These are phyloP conservation scores for Hycleus phaleratus DNA, from an alignment of 1,140 invertebrate genomes.

Conservation along the genomic window DNA sequence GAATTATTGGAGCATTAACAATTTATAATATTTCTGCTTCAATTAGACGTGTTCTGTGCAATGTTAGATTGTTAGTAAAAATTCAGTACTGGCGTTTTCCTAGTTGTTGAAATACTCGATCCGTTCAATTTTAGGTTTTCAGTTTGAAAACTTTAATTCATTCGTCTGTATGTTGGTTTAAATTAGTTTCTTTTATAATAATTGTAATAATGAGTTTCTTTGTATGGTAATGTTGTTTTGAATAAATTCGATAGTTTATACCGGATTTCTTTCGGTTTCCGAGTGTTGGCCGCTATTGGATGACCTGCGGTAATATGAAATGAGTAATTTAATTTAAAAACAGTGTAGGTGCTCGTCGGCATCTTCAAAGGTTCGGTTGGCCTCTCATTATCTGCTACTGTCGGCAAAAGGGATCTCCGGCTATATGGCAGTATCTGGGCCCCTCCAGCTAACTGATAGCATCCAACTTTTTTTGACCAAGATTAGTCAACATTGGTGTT, in stretches of 20 bases:
- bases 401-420: slow-evolving; percentile 26
- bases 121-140: too few species aligned
- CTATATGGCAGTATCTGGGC: background rate
- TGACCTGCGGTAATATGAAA: slow-evolving; percentile 29
- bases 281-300: slow-evolving; percentile 15
- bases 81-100: too few species aligned
- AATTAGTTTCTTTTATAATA: slow-evolving; percentile 1
- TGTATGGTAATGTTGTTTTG: slow-evolving; percentile 1
- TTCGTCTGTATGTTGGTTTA: too few species aligned
- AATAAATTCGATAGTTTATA: background rate
- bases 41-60: too few species aligned
- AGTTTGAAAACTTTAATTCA: too few species aligned
- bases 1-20: too few species aligned
- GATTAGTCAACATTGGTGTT: too few species aligned
- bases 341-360: slow-evolving; percentile 34
- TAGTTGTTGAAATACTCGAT: too few species aligned
- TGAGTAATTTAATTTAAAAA: slow-evolving; percentile 38
- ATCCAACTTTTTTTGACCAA: too few species aligned
- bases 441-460: slow-evolving; percentile 3
- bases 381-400: slow-evolving; percentile 39
- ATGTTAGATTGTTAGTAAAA: too few species aligned
- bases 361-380: slow-evolving; percentile 31
- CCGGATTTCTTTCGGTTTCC: background rate
- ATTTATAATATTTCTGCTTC: too few species aligned
- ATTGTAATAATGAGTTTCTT: slow-evolving; percentile 10